Evolutionary conservation across 2,797 vertebrate species (phyloP).

Genomic region (Danio choprae): DNA sequence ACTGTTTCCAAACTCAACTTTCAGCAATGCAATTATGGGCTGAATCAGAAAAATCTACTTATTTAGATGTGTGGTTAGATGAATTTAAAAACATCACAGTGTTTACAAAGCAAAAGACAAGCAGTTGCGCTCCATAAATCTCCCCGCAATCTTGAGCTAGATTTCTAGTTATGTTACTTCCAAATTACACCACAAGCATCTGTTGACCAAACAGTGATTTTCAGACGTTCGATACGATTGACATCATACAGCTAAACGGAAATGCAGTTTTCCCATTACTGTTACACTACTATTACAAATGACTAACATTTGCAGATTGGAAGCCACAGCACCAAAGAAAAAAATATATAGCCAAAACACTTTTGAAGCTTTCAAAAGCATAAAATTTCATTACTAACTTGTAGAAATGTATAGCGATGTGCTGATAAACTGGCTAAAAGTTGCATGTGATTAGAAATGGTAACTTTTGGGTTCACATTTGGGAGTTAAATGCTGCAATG

Average conservation of each 20-base stretch:
- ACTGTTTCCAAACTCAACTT: conserved; percentile 9
- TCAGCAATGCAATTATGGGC: not conserved
- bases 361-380: too few species aligned
- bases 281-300: not conserved
- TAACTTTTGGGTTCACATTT: too few species aligned
- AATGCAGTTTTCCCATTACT: not conserved
- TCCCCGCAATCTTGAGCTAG: not conserved
- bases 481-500: too few species aligned
- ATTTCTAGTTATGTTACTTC: conserved; percentile 25
- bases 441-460: not conserved
- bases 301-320: not conserved
- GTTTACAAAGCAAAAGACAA: conserved; percentile 28
- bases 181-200: conserved; percentile 26
- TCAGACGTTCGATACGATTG: not conserved
- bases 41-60: conserved; percentile 17
- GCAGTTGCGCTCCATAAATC: conserved; percentile 22
- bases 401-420: not conserved
- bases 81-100: conserved; percentile 22
- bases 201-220: conserved; percentile 38
- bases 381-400: not conserved
- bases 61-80: conserved; percentile 33
- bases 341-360: too few species aligned
- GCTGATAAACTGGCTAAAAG: not conserved
- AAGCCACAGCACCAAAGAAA: not conserved
- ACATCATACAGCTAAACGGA: not conserved